Evolutionary conservation across 2,888 invertebrate species (phyloP), one percentile per base, ranked within the genome.

Genomic region (Syrista parreyssii): DNA sequence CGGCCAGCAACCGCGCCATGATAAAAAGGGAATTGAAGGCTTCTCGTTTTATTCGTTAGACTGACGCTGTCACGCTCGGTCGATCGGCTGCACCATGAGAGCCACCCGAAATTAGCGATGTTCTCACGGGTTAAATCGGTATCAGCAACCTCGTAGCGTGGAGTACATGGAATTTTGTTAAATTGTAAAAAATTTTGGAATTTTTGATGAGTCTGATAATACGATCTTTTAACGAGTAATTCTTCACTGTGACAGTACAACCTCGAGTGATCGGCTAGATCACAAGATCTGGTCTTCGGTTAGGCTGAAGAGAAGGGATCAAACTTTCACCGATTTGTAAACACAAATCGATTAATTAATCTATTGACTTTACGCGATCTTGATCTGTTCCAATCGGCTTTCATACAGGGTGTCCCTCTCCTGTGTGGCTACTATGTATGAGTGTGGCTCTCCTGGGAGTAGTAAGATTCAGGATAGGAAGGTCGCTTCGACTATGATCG

Each of bases 261-360:
- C 23, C 55, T 55, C 23, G 2, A 55, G 55, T 23, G 55, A 55
- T 55, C 55, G 23, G 55, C 9, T 55, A 55, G 55, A 55, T 23
- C 55, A 55, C 23, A 23, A 55, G 55, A 55, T 55, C 55, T 55
- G 55, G 23, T 55, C 23, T 2, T 23, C 55, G 55, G 55, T 55
- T 23, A 55, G 55, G 0, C 55, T 34, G 68, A 55, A 68, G 76
- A 75, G 68, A 76, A 72, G 75, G 32, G 68, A 78, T 73, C 73
- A 76, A 79, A 82, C 83, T 83, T 83, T 83, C 83, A 82, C 82
- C 83, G 80, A 83, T 83, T 83, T 83, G 83, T 82, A 82, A 81
- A 80, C 80, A 82, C 80, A 81, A 82, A 83, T 83, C 83, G 80
- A 78, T 80, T 76, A 80, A 78, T 79, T 78, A 79, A 82, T 83